These are phyloP conservation scores for Cacatua alba DNA, from an alignment of 2,113 vertebrate species.

Conservation along the genomic window DNA sequence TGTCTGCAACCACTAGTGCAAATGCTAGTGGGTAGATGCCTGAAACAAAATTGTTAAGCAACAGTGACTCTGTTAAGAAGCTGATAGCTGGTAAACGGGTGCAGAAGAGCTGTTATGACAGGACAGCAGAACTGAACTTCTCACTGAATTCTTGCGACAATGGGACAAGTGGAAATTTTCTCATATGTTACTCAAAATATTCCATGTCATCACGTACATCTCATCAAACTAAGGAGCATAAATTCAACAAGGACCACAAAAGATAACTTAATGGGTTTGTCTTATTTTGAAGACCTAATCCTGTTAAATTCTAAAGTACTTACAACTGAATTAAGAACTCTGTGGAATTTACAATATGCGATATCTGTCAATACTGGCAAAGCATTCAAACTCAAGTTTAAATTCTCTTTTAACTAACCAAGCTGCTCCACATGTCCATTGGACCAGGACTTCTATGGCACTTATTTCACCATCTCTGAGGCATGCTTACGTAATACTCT, in stretches of 20 bases:
- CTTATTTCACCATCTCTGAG: background rate
- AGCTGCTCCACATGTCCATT: background rate
- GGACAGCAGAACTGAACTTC: background rate
- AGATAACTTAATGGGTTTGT: background rate
- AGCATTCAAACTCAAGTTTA: background rate
- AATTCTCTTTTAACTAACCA: background rate
- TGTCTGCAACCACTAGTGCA: background rate
- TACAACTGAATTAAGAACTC: background rate
- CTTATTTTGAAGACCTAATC: background rate
- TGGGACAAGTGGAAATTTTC: background rate
- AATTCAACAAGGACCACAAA: background rate
- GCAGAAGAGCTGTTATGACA: background rate
- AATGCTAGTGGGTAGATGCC: background rate
- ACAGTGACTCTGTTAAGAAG: background rate
- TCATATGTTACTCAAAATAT: background rate
- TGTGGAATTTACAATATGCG: background rate
- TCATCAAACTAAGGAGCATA: background rate
- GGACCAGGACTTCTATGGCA: background rate
- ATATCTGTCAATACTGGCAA: background rate
- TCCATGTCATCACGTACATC: background rate
- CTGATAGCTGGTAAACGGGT: background rate
- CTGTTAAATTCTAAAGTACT: background rate
- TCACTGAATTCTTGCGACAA: background rate
- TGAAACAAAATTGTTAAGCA: background rate
- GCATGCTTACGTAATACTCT: background rate